These are phyloP conservation scores for Leptinotarsa lineolata DNA, from an alignment of 1,140 invertebrate genomes.

Conservation along the genomic window DNA sequence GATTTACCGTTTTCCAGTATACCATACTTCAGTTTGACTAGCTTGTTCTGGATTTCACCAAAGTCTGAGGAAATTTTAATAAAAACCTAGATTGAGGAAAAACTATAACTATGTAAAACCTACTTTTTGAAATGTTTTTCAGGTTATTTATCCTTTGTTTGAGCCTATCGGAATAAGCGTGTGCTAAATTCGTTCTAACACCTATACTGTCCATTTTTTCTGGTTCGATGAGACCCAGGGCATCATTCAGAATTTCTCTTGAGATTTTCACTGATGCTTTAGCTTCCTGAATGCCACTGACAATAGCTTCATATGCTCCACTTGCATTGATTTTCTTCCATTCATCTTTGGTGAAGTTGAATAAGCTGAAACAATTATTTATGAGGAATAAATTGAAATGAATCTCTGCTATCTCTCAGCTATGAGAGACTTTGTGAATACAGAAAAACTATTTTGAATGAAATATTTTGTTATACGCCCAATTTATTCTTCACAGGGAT, in stretches of 20 bases:
- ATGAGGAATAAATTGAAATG: neutral
- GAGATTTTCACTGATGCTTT: slow-evolving; percentile 69
- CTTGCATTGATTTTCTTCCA: slow-evolving; percentile 76
- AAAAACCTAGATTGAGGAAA: neutral
- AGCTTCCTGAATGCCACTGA: slow-evolving; percentile 68
- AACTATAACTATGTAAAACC: slow-evolving; percentile 17
- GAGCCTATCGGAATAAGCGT: slow-evolving; percentile 45
- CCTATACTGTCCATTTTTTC: slow-evolving; percentile 57
- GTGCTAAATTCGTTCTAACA: slow-evolving; percentile 53
- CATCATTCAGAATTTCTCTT: slow-evolving; percentile 63
- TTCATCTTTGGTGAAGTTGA: slow-evolving; percentile 70
- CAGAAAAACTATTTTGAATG: no score
- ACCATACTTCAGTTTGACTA: slow-evolving; percentile 41
- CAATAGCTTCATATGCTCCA: slow-evolving; percentile 80
- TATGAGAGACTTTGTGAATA: no score
- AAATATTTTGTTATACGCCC: no score
- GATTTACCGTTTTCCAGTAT: slow-evolving; percentile 42
- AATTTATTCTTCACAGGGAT: no score
- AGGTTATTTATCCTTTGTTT: slow-evolving; percentile 45
- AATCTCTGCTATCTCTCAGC: neutral
- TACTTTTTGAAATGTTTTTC: slow-evolving; percentile 42
- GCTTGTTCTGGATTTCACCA: slow-evolving; percentile 35
- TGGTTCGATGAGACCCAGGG: slow-evolving; percentile 60
- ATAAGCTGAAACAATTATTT: slow-evolving; percentile 60
- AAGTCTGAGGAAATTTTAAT: slow-evolving; percentile 37